Evolutionary conservation across 2,797 vertebrate species (phyloP), one percentile per base, ranked within the genome.

Genomic region (Characodon lateralis): DNA sequence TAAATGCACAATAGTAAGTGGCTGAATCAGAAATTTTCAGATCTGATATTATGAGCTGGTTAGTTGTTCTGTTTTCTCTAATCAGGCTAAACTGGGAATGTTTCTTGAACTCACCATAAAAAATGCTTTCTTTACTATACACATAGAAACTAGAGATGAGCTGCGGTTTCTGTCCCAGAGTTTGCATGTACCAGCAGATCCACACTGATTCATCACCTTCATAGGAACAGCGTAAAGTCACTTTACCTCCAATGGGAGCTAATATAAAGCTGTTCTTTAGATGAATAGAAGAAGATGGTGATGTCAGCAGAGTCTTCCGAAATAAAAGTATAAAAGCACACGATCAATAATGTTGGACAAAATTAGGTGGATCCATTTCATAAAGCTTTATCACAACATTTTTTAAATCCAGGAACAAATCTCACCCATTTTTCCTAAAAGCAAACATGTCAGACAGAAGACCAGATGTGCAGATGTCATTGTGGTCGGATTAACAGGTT

Each of bases 141-240:
- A 56, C 77, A 58, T 70, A 88, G n/a, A 63, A 72, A 3, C 2
- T 56, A 5, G 86, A 83, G 3, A 93, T 6, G 0, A 83, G 71
- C 26, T 26, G 12, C 3, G 70, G 86, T 48, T 50, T 80, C 13
- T 80, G 73, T 78, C 87, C 85, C 20, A 84, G 68, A 70, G n/a
- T 71, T 31, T 83, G 80, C 16, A 80, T 84, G 20, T 79, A 88
- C 86, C 80, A 88, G 58, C 31, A 81, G 72, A 79, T 41, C 53
- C 7, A 51, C 2, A 13, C 58, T 28, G 58, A 61, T n/a, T 35
- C 6, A 2, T 51, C 35, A 0, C 0, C 20, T 7, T 59, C 0
- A 61, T 14, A 59, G 43, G 71, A 87, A 65, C 90, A 91, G n/a
- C 2, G 35, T 61, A 89, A 78, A 51, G 72, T 87, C 58, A 61